Evolutionary conservation across 1,140 invertebrate genomes (phyloP).

Genomic region (Lepeophtheirus salmonis): DNA sequence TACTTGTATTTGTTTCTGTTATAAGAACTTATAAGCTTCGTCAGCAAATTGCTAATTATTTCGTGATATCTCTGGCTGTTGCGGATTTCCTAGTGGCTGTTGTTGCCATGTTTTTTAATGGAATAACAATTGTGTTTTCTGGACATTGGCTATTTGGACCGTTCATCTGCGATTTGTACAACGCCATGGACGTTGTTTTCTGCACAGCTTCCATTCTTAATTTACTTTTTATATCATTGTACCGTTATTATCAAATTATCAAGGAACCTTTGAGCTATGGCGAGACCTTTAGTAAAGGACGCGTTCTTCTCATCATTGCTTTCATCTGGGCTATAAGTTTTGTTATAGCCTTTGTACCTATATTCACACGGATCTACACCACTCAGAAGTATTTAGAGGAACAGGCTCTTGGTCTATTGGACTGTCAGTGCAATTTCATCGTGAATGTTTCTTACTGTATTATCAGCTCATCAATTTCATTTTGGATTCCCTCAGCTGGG

Average conservation of each 20-base stretch:
- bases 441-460: neutral
- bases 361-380: conserved; percentile 5
- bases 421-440: neutral
- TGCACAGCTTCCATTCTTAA: neutral
- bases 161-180: neutral
- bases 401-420: neutral
- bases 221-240: conserved; percentile 3
- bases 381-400: neutral
- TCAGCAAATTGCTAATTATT: conserved; percentile 85
- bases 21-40: conserved; percentile 33
- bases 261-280: neutral
- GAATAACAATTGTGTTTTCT: neutral
- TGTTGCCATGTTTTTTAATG: conserved; percentile 64
- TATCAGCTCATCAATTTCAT: neutral
- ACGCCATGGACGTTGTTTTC: conserved; percentile 10
- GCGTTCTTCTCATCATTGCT: neutral
- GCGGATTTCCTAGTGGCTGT: conserved; percentile 77
- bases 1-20: conserved; percentile 4
- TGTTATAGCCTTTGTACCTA: conserved; percentile 1
- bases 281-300: neutral
- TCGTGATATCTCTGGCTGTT: conserved; percentile 73
- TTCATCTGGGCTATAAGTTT: conserved; percentile 1
- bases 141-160: neutral
- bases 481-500: conserved; percentile 7
- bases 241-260: neutral